These are phyloP conservation scores for Ptychadena robeensis DNA, from an alignment of 2,797 vertebrate species.

Conservation along the genomic window DNA sequence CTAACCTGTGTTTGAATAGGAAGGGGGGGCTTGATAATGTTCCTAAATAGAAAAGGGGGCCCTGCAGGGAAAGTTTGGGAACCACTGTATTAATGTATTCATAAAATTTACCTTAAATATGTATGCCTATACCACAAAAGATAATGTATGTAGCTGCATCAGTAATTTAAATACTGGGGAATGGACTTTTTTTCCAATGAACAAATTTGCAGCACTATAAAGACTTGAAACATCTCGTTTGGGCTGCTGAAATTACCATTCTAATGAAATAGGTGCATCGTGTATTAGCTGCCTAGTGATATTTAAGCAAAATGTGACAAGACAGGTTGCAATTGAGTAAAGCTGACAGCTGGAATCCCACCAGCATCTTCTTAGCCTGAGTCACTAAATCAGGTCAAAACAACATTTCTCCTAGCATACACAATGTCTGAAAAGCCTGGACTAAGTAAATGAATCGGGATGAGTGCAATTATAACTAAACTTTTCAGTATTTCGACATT, in stretches of 20 bases:
- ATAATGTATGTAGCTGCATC: neutral
- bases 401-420: constrained; percentile 29
- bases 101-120: neutral
- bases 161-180: neutral
- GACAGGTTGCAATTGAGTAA: constrained; percentile 40
- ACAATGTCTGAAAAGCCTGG: constrained; percentile 35
- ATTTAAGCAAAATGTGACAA: constrained; percentile 23
- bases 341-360: constrained; percentile 40
- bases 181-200: neutral
- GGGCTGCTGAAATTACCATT: neutral
- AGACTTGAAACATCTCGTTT: constrained; percentile 1
- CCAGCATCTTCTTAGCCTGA: constrained; percentile 29
- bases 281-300: constrained; percentile 29
- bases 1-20: no score
- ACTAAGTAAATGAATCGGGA: constrained; percentile 6
- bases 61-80: no score
- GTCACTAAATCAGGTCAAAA: constrained; percentile 49
- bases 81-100: no score
- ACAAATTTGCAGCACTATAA: neutral
- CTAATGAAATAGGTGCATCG: constrained; percentile 34
- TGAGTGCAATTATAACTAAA: constrained; percentile 20
- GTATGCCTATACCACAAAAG: neutral
- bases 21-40: no score
- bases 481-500: constrained; percentile 13
- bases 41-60: no score